Conservation (phyloP, 2,888 invertebrate genomes). For the Polymixis lichenea region DNA sequence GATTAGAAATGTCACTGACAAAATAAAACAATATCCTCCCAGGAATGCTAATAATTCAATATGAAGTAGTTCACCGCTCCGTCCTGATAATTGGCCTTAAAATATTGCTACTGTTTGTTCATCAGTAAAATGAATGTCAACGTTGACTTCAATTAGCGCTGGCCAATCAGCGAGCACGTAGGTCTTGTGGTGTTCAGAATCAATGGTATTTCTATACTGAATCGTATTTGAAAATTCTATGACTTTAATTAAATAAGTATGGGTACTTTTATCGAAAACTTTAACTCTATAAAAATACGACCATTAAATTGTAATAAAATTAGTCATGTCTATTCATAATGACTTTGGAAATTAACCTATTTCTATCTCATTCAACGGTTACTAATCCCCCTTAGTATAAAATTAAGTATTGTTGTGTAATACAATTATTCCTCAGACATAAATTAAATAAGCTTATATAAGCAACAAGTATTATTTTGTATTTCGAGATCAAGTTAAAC, state of each 20-base stretch:
- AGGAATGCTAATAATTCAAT: constrained; percentile 54
- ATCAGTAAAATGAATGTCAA: constrained; percentile 58
- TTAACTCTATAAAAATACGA: background rate
- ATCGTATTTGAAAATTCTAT: constrained; percentile 4
- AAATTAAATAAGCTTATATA: constrained; percentile 8
- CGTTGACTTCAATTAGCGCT: constrained; percentile 69
- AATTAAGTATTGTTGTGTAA: constrained; percentile 6
- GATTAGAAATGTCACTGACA: constrained; percentile 67
- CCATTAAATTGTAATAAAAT: constrained; percentile 18
- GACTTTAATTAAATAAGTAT: background rate
- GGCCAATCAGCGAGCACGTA: constrained; percentile 57
- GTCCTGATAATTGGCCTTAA: constrained; percentile 52
- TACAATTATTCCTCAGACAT: background rate
- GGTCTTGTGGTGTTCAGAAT: constrained; percentile 31
- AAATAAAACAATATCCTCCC: constrained; percentile 60
- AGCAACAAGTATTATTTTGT: background rate
- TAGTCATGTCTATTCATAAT: constrained; percentile 8
- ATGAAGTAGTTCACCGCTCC: constrained; percentile 24
- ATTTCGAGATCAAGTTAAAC: constrained; percentile 7
- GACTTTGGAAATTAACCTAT: constrained; percentile 23
- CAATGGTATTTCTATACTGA: constrained; percentile 23
- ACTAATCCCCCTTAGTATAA: constrained; percentile 7
- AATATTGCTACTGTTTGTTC: constrained; percentile 52
- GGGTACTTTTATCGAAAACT: background rate
- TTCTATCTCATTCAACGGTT: constrained; percentile 1